A percentile compares a stretch with the other conserved stretches of the same genome.
phyloP scores from a whole-genome alignment of 2,113 vertebrate species.

The Coregonus clupeaformis region DNA sequence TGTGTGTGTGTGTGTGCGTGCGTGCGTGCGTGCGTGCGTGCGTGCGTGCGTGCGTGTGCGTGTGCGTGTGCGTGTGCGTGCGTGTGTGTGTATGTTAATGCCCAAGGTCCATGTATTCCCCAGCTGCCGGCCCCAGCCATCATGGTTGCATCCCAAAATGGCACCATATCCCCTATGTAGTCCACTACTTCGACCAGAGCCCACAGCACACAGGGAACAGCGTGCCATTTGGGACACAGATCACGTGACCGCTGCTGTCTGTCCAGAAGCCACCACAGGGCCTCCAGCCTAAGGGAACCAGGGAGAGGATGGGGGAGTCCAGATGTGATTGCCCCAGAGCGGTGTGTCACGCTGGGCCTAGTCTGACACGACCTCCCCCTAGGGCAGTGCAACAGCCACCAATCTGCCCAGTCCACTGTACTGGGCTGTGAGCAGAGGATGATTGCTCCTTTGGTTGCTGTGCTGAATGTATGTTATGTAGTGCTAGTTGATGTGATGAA shows the following conservation, averaged over 20 bases:
- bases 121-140: no score
- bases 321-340: constrained; percentile 42
- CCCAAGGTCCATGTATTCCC: background rate
- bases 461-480: background rate
- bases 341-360: constrained; percentile 41
- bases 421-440: background rate
- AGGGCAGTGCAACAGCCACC: constrained; percentile 30
- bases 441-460: background rate
- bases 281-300: constrained; percentile 1
- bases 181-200: constrained; percentile 12
- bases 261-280: constrained; percentile 43
- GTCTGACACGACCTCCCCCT: constrained; percentile 51
- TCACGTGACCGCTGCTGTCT: background rate
- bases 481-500: no score
- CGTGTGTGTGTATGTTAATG: background rate
- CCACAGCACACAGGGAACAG: no score
- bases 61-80: background rate
- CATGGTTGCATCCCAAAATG: no score
- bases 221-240: no score
- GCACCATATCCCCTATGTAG: background rate
- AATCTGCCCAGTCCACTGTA: constrained; percentile 3
- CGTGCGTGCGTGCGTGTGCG: background rate
- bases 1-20: background rate
- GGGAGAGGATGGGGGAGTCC: constrained; percentile 32
- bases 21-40: background rate